Evolutionary conservation across 2,888 invertebrate genomes (phyloP), one percentile per base, ranked within the genome.

Genomic region (Chamaedrilus cognettii): DNA sequence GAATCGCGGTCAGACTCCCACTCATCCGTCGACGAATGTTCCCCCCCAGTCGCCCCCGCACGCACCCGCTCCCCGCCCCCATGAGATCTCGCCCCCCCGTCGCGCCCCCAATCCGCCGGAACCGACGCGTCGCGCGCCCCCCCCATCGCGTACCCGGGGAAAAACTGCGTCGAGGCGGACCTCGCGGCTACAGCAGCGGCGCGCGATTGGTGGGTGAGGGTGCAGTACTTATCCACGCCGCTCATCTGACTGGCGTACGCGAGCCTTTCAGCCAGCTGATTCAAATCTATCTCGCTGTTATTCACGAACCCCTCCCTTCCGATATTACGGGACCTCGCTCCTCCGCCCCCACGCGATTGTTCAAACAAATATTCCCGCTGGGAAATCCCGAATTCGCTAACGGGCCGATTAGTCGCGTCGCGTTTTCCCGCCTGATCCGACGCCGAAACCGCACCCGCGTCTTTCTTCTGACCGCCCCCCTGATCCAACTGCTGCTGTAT

Each of bases 401-500:
- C 42, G 19, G 42, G 42, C 11, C 42, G 42, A 42, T 42, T 19
- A n/a, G n/a, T n/a, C n/a, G n/a, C n/a, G n/a, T n/a, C n/a, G n/a
- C n/a, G n/a, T n/a, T n/a, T n/a, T 11, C 42, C 42, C 42, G 42
- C 11, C 42, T 42, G 42, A 42, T 19, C 11, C 42, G 7, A 19
- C 42, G 42, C 7, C 11, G 7, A 42, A 19, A 42, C 19, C 42
- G 7, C 42, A 7, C 7, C 19, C 19, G 11, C 42, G 42, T 60
- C 60, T 33, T 60, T 60, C 49, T 60, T 60, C 34, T 42, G 26
- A 60, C 60, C 28, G n/a, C 33, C 30, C 33, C 35, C 60, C 19
- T 60, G 34, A 7, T 11, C 7, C 42, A 42, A 11, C 60, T 50
- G 57, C 23, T 65, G 65, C n/a, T 65, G 65, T 34, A 51, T 30